Evolutionary conservation across 1,140 invertebrate species (phyloP).

Genomic region (Ips nitidus): DNA sequence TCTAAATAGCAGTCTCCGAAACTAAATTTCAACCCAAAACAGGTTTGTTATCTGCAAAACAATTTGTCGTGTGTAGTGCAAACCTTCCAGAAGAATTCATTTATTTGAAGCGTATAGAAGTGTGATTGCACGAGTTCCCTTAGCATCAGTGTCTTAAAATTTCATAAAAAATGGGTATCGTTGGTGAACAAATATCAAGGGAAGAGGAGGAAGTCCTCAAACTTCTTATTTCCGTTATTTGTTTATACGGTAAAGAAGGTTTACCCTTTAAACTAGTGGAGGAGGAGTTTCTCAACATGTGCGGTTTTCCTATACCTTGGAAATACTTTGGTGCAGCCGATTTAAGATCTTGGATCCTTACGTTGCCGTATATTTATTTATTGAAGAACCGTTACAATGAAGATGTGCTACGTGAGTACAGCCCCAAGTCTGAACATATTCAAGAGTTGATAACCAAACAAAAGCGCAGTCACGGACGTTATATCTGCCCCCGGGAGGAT

Average conservation of each 20-base stretch:
- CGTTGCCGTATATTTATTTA: conserved; percentile 40
- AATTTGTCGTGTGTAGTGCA: too few relatives aligned
- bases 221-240: conserved; percentile 38
- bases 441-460: conserved; percentile 38
- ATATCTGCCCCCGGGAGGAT: not conserved
- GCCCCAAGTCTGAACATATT: conserved; percentile 38
- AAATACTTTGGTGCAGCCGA: conserved; percentile 35
- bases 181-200: conserved; percentile 24
- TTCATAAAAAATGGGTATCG: conserved; percentile 12
- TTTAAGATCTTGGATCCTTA: conserved; percentile 36
- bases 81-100: too few relatives aligned
- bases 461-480: conserved; percentile 4
- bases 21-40: too few relatives aligned
- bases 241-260: conserved; percentile 34
- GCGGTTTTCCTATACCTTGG: conserved; percentile 38
- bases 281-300: conserved; percentile 31
- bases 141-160: too few relatives aligned
- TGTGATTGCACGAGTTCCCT: too few relatives aligned
- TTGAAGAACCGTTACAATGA: conserved; percentile 31
- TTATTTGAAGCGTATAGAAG: too few relatives aligned
- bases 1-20: too few relatives aligned
- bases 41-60: too few relatives aligned
- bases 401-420: conserved; percentile 38
- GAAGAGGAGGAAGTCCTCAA: conserved; percentile 35
- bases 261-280: conserved; percentile 36